A percentile compares a stretch with the other conserved stretches of the same genome.
These are phyloP conservation scores for Chrysolina oricalcia DNA, from an alignment of 2,888 invertebrate genomes.

Conservation along the genomic window DNA sequence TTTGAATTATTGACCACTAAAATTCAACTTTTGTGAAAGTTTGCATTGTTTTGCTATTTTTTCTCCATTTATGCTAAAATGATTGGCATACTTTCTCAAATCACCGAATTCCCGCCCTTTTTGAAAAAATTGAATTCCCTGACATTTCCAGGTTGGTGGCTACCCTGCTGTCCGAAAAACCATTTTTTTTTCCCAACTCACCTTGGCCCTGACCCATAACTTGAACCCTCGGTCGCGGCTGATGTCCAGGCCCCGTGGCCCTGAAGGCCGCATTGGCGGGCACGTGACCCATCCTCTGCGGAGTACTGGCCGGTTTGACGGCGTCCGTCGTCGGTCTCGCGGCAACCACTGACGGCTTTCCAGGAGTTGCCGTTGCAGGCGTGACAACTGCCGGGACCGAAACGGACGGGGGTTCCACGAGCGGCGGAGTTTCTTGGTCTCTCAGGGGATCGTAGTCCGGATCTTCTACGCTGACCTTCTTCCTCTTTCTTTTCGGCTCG, in stretches of 20 bases:
- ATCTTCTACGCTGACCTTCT: conserved; percentile 55
- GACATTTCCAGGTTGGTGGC: too few species aligned
- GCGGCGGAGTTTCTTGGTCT: conserved; percentile 43
- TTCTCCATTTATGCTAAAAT: too few species aligned
- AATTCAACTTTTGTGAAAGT: too few species aligned
- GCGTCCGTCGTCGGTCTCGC: conserved; percentile 24
- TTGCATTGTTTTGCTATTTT: too few species aligned
- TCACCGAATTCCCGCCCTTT: too few species aligned
- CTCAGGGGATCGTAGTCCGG: conserved; percentile 61
- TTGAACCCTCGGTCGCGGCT: conserved; percentile 45
- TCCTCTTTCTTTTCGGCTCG: conserved; percentile 54
- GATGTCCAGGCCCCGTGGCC: conserved; percentile 17
- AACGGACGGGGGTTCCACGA: neutral
- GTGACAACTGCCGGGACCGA: neutral
- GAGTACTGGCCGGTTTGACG: neutral
- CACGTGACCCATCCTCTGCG: neutral
- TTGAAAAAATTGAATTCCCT: too few species aligned
- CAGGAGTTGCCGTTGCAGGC: neutral
- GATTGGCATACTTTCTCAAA: too few species aligned
- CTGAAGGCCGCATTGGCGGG: conserved; percentile 20
- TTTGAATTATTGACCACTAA: too few species aligned
- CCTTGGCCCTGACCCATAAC: conserved; percentile 18
- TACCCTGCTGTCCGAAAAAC: too few species aligned
- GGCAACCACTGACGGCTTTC: neutral
- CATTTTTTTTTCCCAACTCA: neutral